Conservation (phyloP, 1,140 invertebrate species). For the Anthonomus grandis region DNA sequence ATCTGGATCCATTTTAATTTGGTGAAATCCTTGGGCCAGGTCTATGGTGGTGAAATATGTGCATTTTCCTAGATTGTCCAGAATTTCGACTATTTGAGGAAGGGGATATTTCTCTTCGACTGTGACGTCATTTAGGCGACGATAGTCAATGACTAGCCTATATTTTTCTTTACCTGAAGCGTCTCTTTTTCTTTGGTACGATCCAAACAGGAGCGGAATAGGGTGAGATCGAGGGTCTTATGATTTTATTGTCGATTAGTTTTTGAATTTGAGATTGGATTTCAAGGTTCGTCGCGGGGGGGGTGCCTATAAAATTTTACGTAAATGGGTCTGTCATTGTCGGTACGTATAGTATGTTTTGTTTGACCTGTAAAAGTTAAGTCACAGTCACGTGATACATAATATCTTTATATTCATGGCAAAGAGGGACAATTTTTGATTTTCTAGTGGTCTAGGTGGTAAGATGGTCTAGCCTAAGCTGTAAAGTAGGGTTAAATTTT, state of each 20-base stretch:
- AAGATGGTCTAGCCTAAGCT: constrained; percentile 12
- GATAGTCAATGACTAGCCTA: constrained; percentile 48
- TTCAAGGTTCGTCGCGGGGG: too few species aligned
- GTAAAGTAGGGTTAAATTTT: constrained; percentile 1
- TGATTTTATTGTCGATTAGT: constrained; percentile 38
- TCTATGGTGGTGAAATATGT: constrained; percentile 54
- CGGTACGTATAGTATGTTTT: constrained; percentile 11
- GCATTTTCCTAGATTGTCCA: constrained; percentile 50
- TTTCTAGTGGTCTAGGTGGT: constrained; percentile 10
- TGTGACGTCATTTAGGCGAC: constrained; percentile 47
- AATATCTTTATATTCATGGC: constrained; percentile 19
- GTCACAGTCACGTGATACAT: constrained; percentile 12
- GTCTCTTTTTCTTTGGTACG: constrained; percentile 46
- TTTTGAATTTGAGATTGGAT: constrained; percentile 33
- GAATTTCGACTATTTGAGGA: constrained; percentile 52
- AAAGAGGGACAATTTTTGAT: constrained; percentile 7
- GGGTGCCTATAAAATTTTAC: constrained; percentile 34
- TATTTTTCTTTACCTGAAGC: constrained; percentile 42
- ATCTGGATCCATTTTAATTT: constrained; percentile 49
- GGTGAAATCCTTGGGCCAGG: constrained; percentile 49
- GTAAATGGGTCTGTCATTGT: constrained; percentile 11
- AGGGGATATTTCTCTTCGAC: constrained; percentile 54
- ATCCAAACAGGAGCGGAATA: constrained; percentile 42
- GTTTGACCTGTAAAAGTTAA: constrained; percentile 18
- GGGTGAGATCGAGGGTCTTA: constrained; percentile 38